Percentiles rank a stretch among this genome's conserved stretches.
phyloP scores from a whole-genome alignment of 2,113 vertebrate species.

The Notothenia rossii region DNA sequence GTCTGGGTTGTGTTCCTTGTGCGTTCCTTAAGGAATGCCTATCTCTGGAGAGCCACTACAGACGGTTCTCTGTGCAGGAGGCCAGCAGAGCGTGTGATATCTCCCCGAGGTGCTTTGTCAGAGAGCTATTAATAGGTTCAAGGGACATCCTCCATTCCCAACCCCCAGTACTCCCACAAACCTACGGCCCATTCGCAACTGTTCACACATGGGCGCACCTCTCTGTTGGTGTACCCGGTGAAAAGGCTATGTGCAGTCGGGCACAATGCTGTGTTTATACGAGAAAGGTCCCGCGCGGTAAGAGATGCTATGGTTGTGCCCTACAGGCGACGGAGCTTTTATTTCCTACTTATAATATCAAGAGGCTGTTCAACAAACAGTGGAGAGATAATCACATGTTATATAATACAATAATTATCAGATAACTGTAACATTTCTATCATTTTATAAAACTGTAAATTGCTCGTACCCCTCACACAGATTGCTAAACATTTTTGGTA shows the following conservation, averaged over 20 bases:
- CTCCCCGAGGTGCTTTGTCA: constrained; percentile 71
- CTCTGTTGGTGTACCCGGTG: constrained; percentile 34
- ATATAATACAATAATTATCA: constrained; percentile 16
- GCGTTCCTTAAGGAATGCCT: constrained; percentile 56
- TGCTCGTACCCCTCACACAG: constrained; percentile 2
- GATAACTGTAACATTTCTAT: neutral
- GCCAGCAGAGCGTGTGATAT: constrained; percentile 78
- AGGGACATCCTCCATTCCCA: constrained; percentile 71
- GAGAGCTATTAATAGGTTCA: constrained; percentile 81
- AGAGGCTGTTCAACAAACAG: constrained; percentile 10
- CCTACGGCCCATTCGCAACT: constrained; percentile 36
- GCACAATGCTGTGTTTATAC: constrained; percentile 57
- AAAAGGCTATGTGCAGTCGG: constrained; percentile 58
- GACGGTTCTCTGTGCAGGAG: constrained; percentile 62
- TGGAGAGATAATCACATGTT: neutral
- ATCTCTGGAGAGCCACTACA: constrained; percentile 68
- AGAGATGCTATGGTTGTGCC: constrained; percentile 12
- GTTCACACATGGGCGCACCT: constrained; percentile 57
- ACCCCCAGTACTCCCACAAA: constrained; percentile 49
- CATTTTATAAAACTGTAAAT: constrained; percentile 9
- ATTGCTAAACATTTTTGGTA: constrained; percentile 23
- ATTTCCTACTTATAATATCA: constrained; percentile 24
- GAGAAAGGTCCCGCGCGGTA: constrained; percentile 11
- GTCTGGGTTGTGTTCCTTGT: constrained; percentile 49
- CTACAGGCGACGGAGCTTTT: constrained; percentile 17